phyloP scores from a whole-genome alignment of 2,888 invertebrate species.

The Spodoptera picta region DNA sequence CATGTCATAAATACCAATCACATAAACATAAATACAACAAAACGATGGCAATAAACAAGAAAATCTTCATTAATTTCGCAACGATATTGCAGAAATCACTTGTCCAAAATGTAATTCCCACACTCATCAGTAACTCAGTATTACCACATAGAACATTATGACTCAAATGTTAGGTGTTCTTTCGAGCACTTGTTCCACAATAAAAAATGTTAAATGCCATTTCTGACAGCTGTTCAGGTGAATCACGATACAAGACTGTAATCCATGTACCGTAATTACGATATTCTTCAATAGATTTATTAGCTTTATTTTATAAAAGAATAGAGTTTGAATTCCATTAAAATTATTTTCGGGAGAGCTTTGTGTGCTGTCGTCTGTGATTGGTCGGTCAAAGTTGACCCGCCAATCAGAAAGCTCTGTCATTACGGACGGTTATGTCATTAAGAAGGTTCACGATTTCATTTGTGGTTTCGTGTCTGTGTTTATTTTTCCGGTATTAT shows the following conservation, averaged over 20 bases:
- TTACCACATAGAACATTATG: slow-evolving; percentile 42
- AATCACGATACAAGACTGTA: slow-evolving; percentile 37
- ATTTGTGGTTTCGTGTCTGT: slow-evolving; percentile 38
- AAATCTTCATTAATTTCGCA: slow-evolving; percentile 14
- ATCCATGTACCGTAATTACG: slow-evolving; percentile 12
- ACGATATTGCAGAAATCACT: slow-evolving; percentile 24
- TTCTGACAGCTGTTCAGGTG: slow-evolving; percentile 40
- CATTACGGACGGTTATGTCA: not conserved
- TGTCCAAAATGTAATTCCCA: slow-evolving; percentile 43
- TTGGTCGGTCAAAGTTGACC: no score
- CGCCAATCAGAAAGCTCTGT: no score
- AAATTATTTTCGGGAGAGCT: no score
- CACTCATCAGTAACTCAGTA: slow-evolving; percentile 36
- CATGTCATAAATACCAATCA: no score
- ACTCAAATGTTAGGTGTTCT: slow-evolving; percentile 43
- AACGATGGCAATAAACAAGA: no score
- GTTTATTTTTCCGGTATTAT: slow-evolving; percentile 51
- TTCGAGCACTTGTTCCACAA: slow-evolving; percentile 35
- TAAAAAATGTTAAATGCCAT: slow-evolving; percentile 54
- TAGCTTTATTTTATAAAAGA: no score
- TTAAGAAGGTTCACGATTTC: slow-evolving; percentile 46
- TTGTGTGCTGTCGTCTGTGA: no score
- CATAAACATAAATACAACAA: no score
- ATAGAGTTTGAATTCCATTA: no score
- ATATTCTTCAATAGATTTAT: not conserved